Evolutionary conservation across 2,113 vertebrate genomes (phyloP), one percentile per base, ranked within the genome.

Genomic region (Laterallus jamaicensis): DNA sequence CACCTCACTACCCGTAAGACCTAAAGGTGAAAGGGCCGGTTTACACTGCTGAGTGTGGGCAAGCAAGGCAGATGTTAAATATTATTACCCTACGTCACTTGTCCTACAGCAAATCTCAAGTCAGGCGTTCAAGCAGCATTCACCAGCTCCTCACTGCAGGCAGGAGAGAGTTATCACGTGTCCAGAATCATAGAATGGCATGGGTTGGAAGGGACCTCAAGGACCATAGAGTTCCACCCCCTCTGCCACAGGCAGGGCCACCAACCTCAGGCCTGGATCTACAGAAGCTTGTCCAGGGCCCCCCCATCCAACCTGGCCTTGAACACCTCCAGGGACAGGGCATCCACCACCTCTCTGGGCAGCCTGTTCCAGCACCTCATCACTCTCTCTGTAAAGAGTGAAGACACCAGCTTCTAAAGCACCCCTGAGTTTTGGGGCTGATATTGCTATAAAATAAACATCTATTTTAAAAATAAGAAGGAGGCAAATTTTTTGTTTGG

Each of bases 81-180:
- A 28, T 21, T 62, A 81, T 37, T 70, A n/a, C 55, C 74, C 20
- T 35, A 4, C 5, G 7, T 19, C 10, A 24, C 8, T 47, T 40
- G 82, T 59, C 6, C 44, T 24, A 7, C 32, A 11, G n/a, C 2
- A 2, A 14, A 28, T 29, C 28, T 25, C 64, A 64, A 85, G 14
- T 28, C 39, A 66, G 19, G 44, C 50, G 26, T 26, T 39, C 22
- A 64, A 67, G 7, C 6, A 1, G 66, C 29, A 18, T 42, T 69
- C 29, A 21, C 17, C 25, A 39, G 11, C 60, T 69, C 18, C 50
- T 54, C 1, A 0, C 3, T 32, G 58, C 2, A 4, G 42, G 6
- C 62, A 70, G 15, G 12, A 47, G 20, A 63, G 17, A 1, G 0
- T 60, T 49, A 56, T 9, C 47, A 16, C 0, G 0, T 2, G 1